A percentile compares a stretch with the other conserved stretches of the same genome.
Conservation (phyloP, 2,888 invertebrate species). For the Drosophila affinis region DNA sequence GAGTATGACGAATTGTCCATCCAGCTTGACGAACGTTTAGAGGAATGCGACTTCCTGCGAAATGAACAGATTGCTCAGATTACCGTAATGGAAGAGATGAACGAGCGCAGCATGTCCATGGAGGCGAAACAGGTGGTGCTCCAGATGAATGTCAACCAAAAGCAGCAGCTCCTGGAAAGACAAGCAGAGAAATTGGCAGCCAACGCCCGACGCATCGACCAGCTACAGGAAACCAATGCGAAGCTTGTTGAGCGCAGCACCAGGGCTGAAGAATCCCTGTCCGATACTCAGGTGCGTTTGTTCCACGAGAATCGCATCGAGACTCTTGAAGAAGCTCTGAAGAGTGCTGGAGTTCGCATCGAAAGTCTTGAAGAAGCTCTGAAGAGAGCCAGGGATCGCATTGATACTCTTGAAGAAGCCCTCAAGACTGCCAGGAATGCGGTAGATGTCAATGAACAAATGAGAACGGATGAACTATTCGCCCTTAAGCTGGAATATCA, state of each 20-base stretch:
- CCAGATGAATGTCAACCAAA: constrained; percentile 10
- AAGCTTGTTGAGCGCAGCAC: constrained; percentile 49
- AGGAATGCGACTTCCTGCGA: constrained; percentile 85
- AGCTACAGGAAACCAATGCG: constrained; percentile 53
- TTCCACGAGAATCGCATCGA: background rate
- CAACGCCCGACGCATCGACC: constrained; percentile 48
- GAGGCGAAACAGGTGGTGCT: constrained; percentile 54
- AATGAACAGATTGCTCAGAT: constrained; percentile 62
- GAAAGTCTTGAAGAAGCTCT: background rate
- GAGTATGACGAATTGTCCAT: constrained; percentile 86
- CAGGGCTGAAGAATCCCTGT: constrained; percentile 36
- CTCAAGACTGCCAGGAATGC: background rate
- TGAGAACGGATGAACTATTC: too few species aligned
- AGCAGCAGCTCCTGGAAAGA: constrained; percentile 47
- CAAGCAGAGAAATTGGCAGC: constrained; percentile 41
- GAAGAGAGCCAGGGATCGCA: background rate
- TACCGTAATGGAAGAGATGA: constrained; percentile 47
- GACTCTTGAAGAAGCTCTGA: background rate
- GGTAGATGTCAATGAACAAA: too few species aligned
- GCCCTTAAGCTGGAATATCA: too few species aligned
- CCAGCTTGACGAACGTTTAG: constrained; percentile 86
- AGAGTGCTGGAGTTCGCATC: background rate
- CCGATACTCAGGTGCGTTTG: constrained; percentile 16
- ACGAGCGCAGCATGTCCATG: constrained; percentile 53
- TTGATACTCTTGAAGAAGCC: background rate